A percentile compares a stretch with the other conserved stretches of the same genome.
Evolutionary conservation across 2,888 invertebrate species (phyloP).

Genomic region (Cactoblastis cactorum): DNA sequence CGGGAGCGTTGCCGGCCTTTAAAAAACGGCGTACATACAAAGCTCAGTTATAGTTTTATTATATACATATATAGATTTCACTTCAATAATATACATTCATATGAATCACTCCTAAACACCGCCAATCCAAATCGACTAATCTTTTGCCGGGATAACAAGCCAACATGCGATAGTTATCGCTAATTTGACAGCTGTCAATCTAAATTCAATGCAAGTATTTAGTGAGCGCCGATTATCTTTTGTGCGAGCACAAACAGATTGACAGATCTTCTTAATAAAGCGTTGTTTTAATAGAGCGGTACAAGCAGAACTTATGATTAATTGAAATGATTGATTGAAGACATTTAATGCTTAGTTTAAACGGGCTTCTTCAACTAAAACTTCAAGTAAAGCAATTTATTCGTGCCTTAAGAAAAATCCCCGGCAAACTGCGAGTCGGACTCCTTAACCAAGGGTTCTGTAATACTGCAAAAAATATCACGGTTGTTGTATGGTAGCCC

Average conservation of each 20-base stretch:
- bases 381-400: not conserved
- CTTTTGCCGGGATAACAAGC: conserved; percentile 13
- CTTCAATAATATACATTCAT: too few species aligned
- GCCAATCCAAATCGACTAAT: not conserved
- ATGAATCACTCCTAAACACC: not conserved
- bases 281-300: conserved; percentile 10
- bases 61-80: too few species aligned
- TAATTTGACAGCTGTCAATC: conserved; percentile 41
- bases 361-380: not conserved
- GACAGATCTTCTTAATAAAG: conserved; percentile 10
- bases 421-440: too few species aligned
- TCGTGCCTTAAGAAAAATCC: too few species aligned
- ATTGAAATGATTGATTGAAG: conserved; percentile 8
- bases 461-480: too few species aligned
- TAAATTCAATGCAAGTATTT: conserved; percentile 28
- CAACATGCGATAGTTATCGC: conserved; percentile 28
- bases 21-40: too few species aligned
- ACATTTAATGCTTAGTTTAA: conserved; percentile 2
- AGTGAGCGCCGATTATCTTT: conserved; percentile 1
- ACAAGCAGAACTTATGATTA: not conserved
- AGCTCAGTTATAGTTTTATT: too few species aligned
- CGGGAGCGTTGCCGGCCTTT: too few species aligned
- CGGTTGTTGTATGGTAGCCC: too few species aligned
- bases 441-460: too few species aligned
- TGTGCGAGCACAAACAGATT: conserved; percentile 11